Evolutionary conservation across 2,113 vertebrate species (phyloP).

Genomic region (Thermophis baileyi): DNA sequence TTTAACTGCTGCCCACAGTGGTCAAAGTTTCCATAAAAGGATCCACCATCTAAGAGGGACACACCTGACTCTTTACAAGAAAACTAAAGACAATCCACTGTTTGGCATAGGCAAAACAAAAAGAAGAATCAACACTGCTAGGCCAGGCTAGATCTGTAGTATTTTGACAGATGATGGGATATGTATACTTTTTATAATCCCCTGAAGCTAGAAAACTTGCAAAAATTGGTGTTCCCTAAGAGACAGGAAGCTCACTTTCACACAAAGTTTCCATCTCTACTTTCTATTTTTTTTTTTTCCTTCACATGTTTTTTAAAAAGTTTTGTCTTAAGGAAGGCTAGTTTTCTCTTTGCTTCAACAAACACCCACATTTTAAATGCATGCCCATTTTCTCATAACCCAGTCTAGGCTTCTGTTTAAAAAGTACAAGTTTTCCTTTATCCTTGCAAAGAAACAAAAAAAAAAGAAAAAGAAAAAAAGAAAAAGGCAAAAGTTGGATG

Average conservation of each 20-base stretch:
- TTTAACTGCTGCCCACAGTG: background rate
- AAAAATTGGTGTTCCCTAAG: background rate
- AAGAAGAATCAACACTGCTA: background rate
- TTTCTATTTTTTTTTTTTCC: background rate
- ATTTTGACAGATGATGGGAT: background rate
- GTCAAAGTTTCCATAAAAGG: background rate
- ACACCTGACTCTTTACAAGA: background rate
- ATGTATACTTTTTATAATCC: background rate
- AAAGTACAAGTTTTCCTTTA: background rate
- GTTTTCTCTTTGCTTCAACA: background rate
- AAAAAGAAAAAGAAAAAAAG: background rate
- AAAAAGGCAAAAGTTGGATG: background rate
- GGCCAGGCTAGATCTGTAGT: background rate
- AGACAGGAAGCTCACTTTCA: background rate
- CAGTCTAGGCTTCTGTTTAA: background rate
- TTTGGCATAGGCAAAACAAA: no score
- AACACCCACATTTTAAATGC: background rate
- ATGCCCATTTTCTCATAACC: background rate
- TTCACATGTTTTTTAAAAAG: background rate
- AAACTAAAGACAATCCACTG: background rate
- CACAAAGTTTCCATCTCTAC: slow-evolving; percentile 35
- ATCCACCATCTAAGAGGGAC: background rate
- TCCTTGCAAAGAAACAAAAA: slow-evolving; percentile 14
- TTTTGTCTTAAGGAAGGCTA: background rate
- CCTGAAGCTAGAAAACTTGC: background rate